phyloP scores from a whole-genome alignment of 2,888 invertebrate species.

The Sphaerophoria rueppellii region DNA sequence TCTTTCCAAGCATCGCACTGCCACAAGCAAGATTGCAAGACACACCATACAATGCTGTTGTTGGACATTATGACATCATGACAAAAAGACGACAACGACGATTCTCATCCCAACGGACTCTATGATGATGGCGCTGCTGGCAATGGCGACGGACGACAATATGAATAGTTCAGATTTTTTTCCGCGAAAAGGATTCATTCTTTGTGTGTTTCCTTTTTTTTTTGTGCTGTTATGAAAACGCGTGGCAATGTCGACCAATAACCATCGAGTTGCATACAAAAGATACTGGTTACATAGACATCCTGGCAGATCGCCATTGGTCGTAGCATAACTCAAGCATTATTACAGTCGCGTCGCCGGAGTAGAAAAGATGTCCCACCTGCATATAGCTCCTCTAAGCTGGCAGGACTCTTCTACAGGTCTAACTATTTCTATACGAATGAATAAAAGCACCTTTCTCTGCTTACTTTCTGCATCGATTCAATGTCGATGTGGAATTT shows the following conservation, averaged over 20 bases:
- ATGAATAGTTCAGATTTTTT: constrained; percentile 59
- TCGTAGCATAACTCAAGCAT: constrained; percentile 74
- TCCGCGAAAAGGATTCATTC: constrained; percentile 60
- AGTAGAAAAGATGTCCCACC: constrained; percentile 74
- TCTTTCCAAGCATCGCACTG: neutral
- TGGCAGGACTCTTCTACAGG: neutral
- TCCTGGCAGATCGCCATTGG: constrained; percentile 75
- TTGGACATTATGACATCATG: constrained; percentile 72
- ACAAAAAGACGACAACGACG: constrained; percentile 57
- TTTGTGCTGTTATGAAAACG: constrained; percentile 50
- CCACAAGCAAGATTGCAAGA: constrained; percentile 60
- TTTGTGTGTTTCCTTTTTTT: constrained; percentile 39
- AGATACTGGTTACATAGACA: constrained; percentile 75
- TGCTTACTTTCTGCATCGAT: constrained; percentile 54
- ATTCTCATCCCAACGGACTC: constrained; percentile 2
- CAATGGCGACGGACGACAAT: constrained; percentile 12
- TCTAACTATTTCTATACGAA: constrained; percentile 6
- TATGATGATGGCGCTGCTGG: neutral
- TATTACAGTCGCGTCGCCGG: constrained; percentile 71
- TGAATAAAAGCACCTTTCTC: constrained; percentile 48
- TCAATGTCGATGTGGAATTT: constrained; percentile 65
- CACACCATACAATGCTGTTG: constrained; percentile 65
- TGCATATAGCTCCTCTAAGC: constrained; percentile 45
- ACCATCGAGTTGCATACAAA: constrained; percentile 75
- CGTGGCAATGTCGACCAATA: constrained; percentile 74